These are phyloP conservation scores for Tiphia femorata DNA, from an alignment of 2,888 invertebrate species.

Conservation along the genomic window DNA sequence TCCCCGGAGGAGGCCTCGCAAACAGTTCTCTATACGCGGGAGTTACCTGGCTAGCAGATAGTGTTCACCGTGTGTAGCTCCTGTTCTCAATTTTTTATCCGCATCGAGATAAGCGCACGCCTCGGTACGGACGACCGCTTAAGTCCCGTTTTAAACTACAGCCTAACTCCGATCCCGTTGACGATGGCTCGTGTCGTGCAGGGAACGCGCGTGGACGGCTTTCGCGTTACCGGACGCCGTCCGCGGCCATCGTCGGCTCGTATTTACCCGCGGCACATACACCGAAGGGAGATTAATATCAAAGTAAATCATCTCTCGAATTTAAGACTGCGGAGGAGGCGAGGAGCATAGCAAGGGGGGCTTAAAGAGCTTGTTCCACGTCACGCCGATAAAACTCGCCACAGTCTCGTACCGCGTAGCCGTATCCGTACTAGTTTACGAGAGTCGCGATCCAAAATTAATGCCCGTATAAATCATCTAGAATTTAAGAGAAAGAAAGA, in stretches of 20 bases:
- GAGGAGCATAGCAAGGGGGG: neutral
- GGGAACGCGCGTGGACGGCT: no score
- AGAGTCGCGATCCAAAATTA: constrained; percentile 26
- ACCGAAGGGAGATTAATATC: constrained; percentile 7
- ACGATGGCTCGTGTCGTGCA: no score
- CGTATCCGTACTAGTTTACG: neutral
- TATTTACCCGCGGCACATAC: neutral
- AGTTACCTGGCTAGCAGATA: neutral
- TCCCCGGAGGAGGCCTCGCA: neutral
- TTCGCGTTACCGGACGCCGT: no score
- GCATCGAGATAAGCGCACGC: no score
- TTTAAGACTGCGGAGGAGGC: neutral
- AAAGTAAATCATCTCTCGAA: constrained; percentile 7
- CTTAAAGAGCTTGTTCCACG: neutral
- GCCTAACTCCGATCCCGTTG: no score
- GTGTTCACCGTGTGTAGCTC: no score
- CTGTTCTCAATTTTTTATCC: no score
- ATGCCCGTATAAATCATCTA: constrained; percentile 40
- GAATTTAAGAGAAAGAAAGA: constrained; percentile 22
- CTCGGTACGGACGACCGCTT: no score
- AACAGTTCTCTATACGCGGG: neutral
- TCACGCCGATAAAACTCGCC: constrained; percentile 1
- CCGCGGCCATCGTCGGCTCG: no score
- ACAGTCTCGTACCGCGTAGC: neutral
- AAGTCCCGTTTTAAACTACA: no score